Conservation (phyloP, 2,797 vertebrate genomes). For the Miichthys miiuy region DNA sequence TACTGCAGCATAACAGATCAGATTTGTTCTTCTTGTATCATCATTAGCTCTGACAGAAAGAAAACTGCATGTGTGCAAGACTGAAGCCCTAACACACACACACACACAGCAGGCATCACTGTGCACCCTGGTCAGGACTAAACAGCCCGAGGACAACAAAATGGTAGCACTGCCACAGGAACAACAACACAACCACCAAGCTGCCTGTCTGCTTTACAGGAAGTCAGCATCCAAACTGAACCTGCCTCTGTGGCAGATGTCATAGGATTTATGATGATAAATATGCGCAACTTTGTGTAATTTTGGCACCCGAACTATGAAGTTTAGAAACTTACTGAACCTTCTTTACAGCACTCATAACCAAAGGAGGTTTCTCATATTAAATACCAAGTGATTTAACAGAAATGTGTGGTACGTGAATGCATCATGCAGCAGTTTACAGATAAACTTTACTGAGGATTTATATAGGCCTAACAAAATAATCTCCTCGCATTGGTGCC, state of each 20-base stretch:
- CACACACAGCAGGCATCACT: neutral
- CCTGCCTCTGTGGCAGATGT: neutral
- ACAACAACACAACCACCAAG: slow-evolving; percentile 32
- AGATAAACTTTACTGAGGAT: slow-evolving; percentile 67
- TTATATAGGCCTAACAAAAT: slow-evolving; percentile 73
- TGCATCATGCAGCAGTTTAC: slow-evolving; percentile 53
- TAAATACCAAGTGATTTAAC: neutral
- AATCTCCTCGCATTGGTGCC: slow-evolving; percentile 60
- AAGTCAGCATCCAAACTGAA: slow-evolving; percentile 29
- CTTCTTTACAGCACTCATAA: neutral
- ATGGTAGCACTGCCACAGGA: slow-evolving; percentile 37
- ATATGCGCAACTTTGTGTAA: neutral
- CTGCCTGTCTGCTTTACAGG: slow-evolving; percentile 26
- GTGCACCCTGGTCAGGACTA: slow-evolving; percentile 34
- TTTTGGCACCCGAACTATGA: neutral
- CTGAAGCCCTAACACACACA: slow-evolving; percentile 7
- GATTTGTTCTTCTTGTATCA: slow-evolving; percentile 47
- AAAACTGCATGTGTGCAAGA: slow-evolving; percentile 23
- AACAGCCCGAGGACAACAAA: slow-evolving; percentile 41
- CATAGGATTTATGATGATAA: neutral
- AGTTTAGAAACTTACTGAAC: neutral
- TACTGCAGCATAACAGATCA: slow-evolving; percentile 72
- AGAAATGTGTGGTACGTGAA: slow-evolving; percentile 31
- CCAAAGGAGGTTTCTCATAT: neutral
- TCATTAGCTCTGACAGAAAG: slow-evolving; percentile 35